Base-by-base conservation (phyloP, 1,140 invertebrate species). In the Pogonomyrmex barbatus region DNA sequence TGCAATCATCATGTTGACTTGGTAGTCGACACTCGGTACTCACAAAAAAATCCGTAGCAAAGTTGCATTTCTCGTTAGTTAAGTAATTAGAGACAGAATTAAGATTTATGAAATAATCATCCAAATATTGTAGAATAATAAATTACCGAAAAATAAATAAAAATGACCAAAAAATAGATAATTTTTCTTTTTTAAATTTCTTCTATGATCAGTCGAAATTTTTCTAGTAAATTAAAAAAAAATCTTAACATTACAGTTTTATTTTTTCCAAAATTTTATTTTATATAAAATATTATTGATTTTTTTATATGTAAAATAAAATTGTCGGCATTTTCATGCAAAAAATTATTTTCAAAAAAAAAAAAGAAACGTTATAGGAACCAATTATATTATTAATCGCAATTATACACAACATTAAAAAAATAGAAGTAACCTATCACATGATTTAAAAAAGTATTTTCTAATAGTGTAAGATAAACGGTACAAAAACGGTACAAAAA, bases 1-100 rank as follows among this genome's bases (percentile, higher is more conserved):
- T 56, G 50, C 75, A 73, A 83, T 83, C 79, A 83, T 83, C 42
- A 17, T 10, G 79, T 60, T 73, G 79, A 82, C 56, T 83, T 39
- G 79, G 30, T 24, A 24, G 42, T 36, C 79, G 68, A 75, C 54
- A 50, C 42, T 2, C 42, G 33, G 67, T 50, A 83, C 30, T 24
- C 42, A 50, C 79, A n/a, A 83, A 83, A 83, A 83, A 73, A 56
- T 39, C 5, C 12, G n/a, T 17, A 8, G 5, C 30, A 36, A 45
- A 73, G 10, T 60, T 60, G 30, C 39, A 68, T 60, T 82, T 58
- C 17, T 17, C 14, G 36, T 70, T 56, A 10, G 14, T 12, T 3
- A 5, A n/a, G 4, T 3, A 58, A 58, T 71, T 47, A 45, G 14
- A 14, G 9, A 33, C 2, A 24, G 2, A 1, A 33, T 82, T 54